Evolutionary conservation across 2,888 invertebrate species (phyloP), one percentile per base, ranked within the genome.

Genomic region (Melanophora roralis): DNA sequence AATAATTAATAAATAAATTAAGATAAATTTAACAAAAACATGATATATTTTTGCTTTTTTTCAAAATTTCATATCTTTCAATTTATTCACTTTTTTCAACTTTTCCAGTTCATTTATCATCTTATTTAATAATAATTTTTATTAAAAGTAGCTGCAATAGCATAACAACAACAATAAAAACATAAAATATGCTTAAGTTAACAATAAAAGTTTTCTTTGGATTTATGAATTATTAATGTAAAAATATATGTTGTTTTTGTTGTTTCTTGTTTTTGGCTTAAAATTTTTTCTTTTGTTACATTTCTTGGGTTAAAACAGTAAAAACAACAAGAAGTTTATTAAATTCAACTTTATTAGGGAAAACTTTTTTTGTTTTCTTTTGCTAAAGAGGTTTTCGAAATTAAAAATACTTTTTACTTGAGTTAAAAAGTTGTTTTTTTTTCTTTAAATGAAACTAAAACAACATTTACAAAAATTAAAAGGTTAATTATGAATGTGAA

Each of bases 171-270:
- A 51, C 7, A 16, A 14, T 12, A 21, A 9, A 23, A 16, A 11
- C 7, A 40, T 21, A 40, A 38, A n/a, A n/a, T n/a, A n/a, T n/a
- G n/a, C n/a, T n/a, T n/a, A n/a, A n/a, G n/a, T n/a, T n/a, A n/a
- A n/a, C n/a, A n/a, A n/a, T n/a, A n/a, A n/a, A n/a, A n/a, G n/a
- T n/a, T 38, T 60, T 14, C 23, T 27, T 32, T 36, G 59, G 59
- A 65, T 65, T 77, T 71, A 60, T 78, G 67, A 72, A 78, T 72
- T 72, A 78, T 78, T 78, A 59, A 72, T 60, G 60, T 78, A 62
- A 72, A n/a, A n/a, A 77, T 77, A 36, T 9, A 45, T 60, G 40
- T 53, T 65, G 36, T 21, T 16, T 65, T 55, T 45, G 40, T 34
- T 34, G 62, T 34, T 36, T n/a, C n/a, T 53, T 65, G 36, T 21